Base-by-base conservation (phyloP, 1,140 invertebrate species). In the Drosophila punjabiensis region DNA sequence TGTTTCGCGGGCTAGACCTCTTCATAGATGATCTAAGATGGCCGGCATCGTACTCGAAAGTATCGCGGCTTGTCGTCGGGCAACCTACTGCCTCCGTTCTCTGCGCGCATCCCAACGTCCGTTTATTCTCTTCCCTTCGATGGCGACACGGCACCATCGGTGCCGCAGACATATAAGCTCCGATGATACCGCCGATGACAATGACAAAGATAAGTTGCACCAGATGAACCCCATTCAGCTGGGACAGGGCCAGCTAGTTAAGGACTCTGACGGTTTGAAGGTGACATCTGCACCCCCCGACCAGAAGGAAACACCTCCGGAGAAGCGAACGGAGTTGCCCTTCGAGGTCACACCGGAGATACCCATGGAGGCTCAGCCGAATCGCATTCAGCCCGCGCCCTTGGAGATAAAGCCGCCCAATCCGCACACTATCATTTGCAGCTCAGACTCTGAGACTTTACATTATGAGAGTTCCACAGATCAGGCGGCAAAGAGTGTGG, bases 281-380 rank as follows among this genome's bases (percentile, higher is more conserved):
- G 63, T 28, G 7, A 47, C 24, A 47, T 20, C 59, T 47, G 20
- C 64, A 18, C 50, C 75, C 5, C 16, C 56, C 13, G 20, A 69
- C 16, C 66, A n/a, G 1, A 59, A 66, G 2, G 58, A 70, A 16
- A 9, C 43, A 8, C 76, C 76, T 10, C 39, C 16, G 4, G 58
- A 78, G 32, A 59, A 39, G 24, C 59, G 39, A 14, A 66, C 65
- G 6, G 75, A 79, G 24, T 50, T 50, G n/a, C 75, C 76, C 2
- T 41, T 45, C n/a, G 76, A 78, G 28, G 16, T 32, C 10, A 56
- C 35, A 16, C 76, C 76, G 1, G 75, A 70, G 39, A 39, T 79
- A 16, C 76, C 76, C 5, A 14, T 76, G 9, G 32, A 62, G n/a
- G 13, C 16, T 14, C 48, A 76, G 14, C 50, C 43, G 9, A 37